These are phyloP conservation scores for Heteropelma amictum DNA, from an alignment of 2,888 invertebrate genomes.

Conservation along the genomic window DNA sequence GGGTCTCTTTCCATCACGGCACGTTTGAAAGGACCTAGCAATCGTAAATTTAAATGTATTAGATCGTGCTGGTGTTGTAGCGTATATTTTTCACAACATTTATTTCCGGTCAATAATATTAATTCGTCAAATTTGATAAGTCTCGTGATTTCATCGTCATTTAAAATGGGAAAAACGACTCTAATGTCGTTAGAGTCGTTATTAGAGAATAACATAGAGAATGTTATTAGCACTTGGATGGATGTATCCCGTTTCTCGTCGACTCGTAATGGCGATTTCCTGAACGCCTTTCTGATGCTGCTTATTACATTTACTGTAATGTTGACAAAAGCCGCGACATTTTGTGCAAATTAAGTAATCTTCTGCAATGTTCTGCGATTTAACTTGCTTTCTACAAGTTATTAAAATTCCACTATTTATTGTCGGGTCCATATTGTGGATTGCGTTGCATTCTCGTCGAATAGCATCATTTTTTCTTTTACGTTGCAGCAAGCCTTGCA, in stretches of 20 bases:
- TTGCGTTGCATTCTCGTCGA: neutral
- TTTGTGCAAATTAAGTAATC: constrained; percentile 55
- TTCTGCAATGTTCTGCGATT: constrained; percentile 28
- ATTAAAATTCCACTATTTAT: constrained; percentile 52
- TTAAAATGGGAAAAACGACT: constrained; percentile 50
- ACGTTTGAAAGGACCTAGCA: constrained; percentile 39
- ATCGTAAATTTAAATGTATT: constrained; percentile 46
- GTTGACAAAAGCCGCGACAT: constrained; percentile 58
- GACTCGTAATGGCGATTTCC: neutral
- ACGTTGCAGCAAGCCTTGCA: constrained; percentile 4
- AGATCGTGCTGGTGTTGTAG: constrained; percentile 43
- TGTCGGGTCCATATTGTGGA: neutral
- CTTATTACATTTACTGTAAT: constrained; percentile 51
- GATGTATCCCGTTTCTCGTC: neutral
- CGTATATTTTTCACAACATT: constrained; percentile 50
- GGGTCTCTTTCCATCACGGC: constrained; percentile 15
- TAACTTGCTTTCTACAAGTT: constrained; percentile 43
- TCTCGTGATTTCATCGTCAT: constrained; percentile 48
- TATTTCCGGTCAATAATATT: constrained; percentile 54
- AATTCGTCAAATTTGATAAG: constrained; percentile 55
- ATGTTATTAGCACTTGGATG: neutral
- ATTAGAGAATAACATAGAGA: no score
- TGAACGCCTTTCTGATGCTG: constrained; percentile 43
- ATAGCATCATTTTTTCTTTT: neutral
- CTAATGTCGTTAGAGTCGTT: no score